Evolutionary conservation across 2,113 vertebrate genomes (phyloP).

Genomic region (Origma solitaria): DNA sequence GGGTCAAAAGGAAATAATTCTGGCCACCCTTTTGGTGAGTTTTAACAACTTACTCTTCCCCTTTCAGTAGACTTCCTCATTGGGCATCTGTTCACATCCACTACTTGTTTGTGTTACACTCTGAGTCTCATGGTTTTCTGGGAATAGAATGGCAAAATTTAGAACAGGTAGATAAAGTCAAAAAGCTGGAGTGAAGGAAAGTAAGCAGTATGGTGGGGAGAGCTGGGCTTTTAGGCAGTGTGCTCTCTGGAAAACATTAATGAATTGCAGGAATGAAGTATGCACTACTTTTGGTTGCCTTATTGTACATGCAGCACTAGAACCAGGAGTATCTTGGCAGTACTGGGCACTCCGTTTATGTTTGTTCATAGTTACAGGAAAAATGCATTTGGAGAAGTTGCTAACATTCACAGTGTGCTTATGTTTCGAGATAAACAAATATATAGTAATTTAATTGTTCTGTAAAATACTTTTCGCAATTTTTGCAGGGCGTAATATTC

Average conservation of each 20-base stretch:
- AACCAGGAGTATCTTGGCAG: background rate
- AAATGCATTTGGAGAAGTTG: background rate
- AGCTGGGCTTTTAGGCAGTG: background rate
- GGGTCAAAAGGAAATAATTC: background rate
- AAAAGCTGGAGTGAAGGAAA: background rate
- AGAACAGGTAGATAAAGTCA: background rate
- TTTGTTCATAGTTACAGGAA: background rate
- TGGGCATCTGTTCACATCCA: background rate
- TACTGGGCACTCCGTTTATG: background rate
- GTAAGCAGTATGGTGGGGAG: background rate
- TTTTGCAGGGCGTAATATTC: background rate
- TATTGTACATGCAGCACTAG: fast-evolving
- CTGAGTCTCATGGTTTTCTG: background rate
- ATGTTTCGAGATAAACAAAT: background rate
- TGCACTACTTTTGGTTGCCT: background rate
- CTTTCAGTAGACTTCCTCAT: background rate
- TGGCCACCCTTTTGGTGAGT: background rate
- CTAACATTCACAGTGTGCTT: background rate
- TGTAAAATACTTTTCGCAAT: background rate
- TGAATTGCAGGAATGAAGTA: background rate
- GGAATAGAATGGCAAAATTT: background rate
- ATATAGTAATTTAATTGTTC: background rate
- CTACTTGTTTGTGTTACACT: background rate
- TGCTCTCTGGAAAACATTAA: background rate
- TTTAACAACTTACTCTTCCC: background rate